These are phyloP conservation scores for Euura lappo DNA, from an alignment of 1,140 invertebrate species.

Conservation along the genomic window DNA sequence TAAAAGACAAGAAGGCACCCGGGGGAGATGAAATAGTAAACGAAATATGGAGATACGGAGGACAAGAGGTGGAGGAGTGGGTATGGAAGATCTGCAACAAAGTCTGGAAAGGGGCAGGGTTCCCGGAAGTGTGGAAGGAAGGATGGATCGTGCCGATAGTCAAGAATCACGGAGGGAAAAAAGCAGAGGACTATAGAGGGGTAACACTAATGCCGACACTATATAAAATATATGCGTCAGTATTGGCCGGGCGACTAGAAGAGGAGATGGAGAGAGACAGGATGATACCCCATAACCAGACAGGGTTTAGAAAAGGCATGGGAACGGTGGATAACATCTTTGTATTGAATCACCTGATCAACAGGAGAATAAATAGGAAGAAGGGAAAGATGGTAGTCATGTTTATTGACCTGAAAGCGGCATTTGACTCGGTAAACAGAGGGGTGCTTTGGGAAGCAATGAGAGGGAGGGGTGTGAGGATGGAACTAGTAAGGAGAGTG, in stretches of 20 bases:
- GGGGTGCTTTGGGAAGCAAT: slow-evolving; percentile 11
- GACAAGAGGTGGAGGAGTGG: no score
- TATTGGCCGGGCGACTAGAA: not conserved
- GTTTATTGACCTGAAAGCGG: slow-evolving; percentile 26
- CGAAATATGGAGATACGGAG: no score
- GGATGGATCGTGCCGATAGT: slow-evolving; percentile 1
- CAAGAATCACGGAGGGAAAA: slow-evolving; percentile 6
- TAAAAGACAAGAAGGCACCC: no score
- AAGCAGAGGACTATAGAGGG: slow-evolving; percentile 14
- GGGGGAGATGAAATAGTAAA: no score
- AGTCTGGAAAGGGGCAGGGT: not conserved
- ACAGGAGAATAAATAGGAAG: slow-evolving; percentile 8
- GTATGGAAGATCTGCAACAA: not conserved
- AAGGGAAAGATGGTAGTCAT: slow-evolving; percentile 7
- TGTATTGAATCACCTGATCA: slow-evolving; percentile 20
- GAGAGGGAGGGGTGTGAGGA: slow-evolving; percentile 8
- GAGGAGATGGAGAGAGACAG: slow-evolving; percentile 21
- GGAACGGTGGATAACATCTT: slow-evolving; percentile 35
- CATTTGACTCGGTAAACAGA: slow-evolving; percentile 25
- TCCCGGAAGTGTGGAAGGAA: slow-evolving; percentile 4
- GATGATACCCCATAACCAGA: slow-evolving; percentile 24
- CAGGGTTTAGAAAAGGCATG: slow-evolving; percentile 30
- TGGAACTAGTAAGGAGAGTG: slow-evolving; percentile 8
- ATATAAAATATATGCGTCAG: not conserved
- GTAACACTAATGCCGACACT: slow-evolving; percentile 16